These are phyloP conservation scores for Acleris emargana DNA, from an alignment of 2,888 invertebrate species.

Conservation along the genomic window DNA sequence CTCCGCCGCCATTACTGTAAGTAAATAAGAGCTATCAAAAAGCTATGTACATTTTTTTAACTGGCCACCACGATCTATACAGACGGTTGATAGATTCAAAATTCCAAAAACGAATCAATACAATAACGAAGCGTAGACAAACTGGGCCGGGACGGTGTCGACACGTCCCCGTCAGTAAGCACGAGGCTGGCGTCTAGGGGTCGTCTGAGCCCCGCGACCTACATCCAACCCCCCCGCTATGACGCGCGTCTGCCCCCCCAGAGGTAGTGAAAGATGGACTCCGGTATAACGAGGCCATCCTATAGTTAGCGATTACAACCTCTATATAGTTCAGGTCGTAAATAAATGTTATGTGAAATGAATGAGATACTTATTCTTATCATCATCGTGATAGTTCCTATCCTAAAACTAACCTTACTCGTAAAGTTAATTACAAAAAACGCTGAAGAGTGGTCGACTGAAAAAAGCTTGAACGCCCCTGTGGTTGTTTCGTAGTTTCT, in stretches of 20 bases:
- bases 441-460: too few relatives aligned
- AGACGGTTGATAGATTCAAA: neutral
- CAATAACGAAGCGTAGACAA: constrained; percentile 4
- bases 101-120: neutral
- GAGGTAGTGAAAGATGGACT: constrained; percentile 52
- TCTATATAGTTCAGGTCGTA: neutral
- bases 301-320: constrained; percentile 12
- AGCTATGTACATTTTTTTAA: too few relatives aligned
- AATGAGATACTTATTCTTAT: too few relatives aligned
- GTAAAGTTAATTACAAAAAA: too few relatives aligned
- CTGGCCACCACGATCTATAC: neutral
- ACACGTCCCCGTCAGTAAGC: constrained; percentile 41
- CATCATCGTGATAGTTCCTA: too few relatives aligned
- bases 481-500: too few relatives aligned
- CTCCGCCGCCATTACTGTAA: too few relatives aligned
- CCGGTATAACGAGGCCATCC: constrained; percentile 48
- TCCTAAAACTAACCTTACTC: too few relatives aligned
- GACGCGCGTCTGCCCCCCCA: constrained; percentile 56
- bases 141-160: constrained; percentile 19
- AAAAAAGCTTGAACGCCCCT: too few relatives aligned
- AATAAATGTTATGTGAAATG: too few relatives aligned
- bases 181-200: constrained; percentile 74
- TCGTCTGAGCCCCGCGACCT: constrained; percentile 80
- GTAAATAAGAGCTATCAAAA: too few relatives aligned
- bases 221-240: constrained; percentile 55